phyloP scores from a whole-genome alignment of 2,797 vertebrate species.

The Sternarchorhynchus goeldii region DNA sequence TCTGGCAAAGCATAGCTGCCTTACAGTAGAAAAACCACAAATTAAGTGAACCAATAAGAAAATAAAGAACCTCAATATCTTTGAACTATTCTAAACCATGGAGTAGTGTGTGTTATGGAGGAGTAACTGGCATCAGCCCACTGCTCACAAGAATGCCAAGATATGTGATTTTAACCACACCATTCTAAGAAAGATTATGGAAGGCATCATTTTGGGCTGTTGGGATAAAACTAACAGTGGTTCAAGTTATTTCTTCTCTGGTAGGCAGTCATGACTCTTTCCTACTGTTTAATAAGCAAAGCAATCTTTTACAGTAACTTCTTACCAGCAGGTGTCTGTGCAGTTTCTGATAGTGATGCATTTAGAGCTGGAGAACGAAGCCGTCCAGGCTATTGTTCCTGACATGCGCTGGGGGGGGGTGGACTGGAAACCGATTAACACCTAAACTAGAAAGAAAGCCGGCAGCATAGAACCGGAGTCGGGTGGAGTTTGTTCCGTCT shows the following conservation, averaged over 20 bases:
- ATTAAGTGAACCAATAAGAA: not conserved
- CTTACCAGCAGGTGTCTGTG: not conserved
- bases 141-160: conserved; percentile 28
- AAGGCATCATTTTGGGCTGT: not conserved
- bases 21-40: not conserved
- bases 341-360: not conserved
- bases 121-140: conserved; percentile 26
- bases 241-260: not conserved
- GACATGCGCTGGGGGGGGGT: not conserved
- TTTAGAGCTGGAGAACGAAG: not conserved
- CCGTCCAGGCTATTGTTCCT: not conserved
- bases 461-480: not conserved
- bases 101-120: conserved; percentile 45
- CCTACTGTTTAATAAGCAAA: not conserved
- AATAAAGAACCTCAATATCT: conserved; percentile 34
- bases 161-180: conserved; percentile 15
- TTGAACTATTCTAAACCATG: conserved; percentile 16
- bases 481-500: not conserved
- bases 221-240: not conserved
- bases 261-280: not conserved
- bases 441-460: not conserved
- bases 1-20: not conserved
- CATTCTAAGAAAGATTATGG: not conserved
- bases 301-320: not conserved
- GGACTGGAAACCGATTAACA: not conserved